Evolutionary conservation across 1,140 invertebrate genomes (phyloP).

Genomic region (Subanguina moxae): DNA sequence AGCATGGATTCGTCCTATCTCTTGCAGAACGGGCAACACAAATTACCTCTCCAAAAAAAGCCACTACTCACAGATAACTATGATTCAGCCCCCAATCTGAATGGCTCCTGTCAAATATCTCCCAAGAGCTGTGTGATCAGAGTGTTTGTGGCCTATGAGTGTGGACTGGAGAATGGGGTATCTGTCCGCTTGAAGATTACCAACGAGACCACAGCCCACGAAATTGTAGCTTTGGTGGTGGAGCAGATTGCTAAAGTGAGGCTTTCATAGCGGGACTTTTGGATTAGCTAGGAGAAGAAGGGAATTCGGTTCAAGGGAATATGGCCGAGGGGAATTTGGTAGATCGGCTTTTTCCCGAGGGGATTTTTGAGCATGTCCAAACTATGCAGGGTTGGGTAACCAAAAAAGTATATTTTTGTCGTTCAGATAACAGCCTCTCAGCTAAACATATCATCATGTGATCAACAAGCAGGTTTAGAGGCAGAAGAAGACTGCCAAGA

Average conservation of each 20-base stretch:
- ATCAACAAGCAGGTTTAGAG: conserved; percentile 39
- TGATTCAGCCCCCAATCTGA: conserved; percentile 6
- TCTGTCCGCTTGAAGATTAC: conserved; percentile 87
- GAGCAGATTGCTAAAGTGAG: conserved; percentile 79
- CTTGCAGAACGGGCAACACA: neutral
- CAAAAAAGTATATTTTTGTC: too few species aligned
- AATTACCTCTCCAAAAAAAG: neutral
- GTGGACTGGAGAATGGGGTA: conserved; percentile 81
- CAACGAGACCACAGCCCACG: conserved; percentile 78
- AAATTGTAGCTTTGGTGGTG: conserved; percentile 90
- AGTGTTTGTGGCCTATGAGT: conserved; percentile 90
- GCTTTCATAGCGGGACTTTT: too few species aligned
- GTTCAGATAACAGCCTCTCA: neutral
- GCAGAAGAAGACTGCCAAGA: conserved; percentile 60
- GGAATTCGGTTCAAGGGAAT: too few species aligned
- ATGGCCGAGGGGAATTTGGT: too few species aligned
- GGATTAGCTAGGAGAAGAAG: too few species aligned
- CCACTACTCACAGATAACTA: neutral
- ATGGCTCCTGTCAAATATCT: conserved; percentile 4
- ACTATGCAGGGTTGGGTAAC: too few species aligned
- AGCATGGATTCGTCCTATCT: neutral
- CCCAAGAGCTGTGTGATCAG: conserved; percentile 59
- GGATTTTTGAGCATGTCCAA: too few species aligned
- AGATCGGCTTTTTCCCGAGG: too few species aligned
- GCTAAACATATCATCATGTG: conserved; percentile 69